Evolutionary conservation across 2,888 invertebrate species (phyloP), one percentile per base, ranked within the genome.

Genomic region (Drosophila mimica): DNA sequence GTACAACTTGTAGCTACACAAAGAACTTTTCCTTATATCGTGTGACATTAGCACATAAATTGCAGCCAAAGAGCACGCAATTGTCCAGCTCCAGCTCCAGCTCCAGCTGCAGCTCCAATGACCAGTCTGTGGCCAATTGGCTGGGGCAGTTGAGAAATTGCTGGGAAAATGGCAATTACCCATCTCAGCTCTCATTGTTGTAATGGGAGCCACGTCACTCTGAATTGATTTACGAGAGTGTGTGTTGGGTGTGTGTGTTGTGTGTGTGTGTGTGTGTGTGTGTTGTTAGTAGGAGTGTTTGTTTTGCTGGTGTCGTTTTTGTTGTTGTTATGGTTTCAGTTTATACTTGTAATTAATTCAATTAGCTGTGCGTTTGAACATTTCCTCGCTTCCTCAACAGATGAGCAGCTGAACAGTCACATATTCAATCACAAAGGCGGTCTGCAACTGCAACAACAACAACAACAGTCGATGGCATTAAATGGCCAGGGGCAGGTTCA

Each of bases 371-470:
- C 76, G 73, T 73, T 83, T 79, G 75, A 77, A 71, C 71, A 80
- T 76, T 75, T 59, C 46, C 46, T 15, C 46, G 56, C 81, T 79
- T 79, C 81, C 79, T 76, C 73, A 69, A 69, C 80, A 90, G 93
- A 93, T 91, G 94, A 94, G 82, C 84, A 88, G 73, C 93, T 93
- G 73, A 94, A 94, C 76, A 95, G 95, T 83, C 96, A 95, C 91
- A 96, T 96, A 91, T 96, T 96, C 93, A 96, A 95, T 91, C 96
- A 96, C 93, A 96, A 96, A 93, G 95, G 94, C 83, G 96, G 96
- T 62, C 93, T 96, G 88, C 94, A 94, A 87, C 92, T 96, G 82
- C 83, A 83, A 46, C 80, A 57, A 2, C 56, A 69, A 79, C 75
- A 64, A 2, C 56, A 69, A 79, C 75, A 64, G 46, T 17, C 53